Conservation (phyloP, 2,797 vertebrate species). For the Octomys mimax region DNA sequence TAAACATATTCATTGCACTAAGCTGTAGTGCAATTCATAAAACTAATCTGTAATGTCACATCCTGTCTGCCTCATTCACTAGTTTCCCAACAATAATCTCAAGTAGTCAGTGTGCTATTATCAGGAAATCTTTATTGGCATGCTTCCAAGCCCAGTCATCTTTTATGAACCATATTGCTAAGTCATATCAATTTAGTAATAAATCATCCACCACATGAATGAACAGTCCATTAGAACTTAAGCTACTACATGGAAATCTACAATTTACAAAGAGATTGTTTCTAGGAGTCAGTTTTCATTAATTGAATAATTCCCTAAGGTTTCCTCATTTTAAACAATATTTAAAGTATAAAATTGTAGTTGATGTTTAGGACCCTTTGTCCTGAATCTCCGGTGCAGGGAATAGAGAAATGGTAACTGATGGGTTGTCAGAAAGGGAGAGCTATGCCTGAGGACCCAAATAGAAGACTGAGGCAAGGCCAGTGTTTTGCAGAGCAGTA, state of each 20-base stretch:
- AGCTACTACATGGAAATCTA: neutral
- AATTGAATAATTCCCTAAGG: neutral
- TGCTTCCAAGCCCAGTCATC: constrained; percentile 48
- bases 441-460: neutral
- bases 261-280: neutral
- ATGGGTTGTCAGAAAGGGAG: neutral
- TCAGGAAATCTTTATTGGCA: constrained; percentile 64
- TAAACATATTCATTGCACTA: neutral
- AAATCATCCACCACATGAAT: constrained; percentile 24
- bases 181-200: constrained; percentile 33
- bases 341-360: neutral
- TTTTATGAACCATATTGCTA: constrained; percentile 60
- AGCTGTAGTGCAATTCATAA: constrained; percentile 62
- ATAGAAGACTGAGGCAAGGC: neutral
- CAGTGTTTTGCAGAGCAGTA: neutral
- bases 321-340: neutral
- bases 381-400: neutral
- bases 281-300: neutral
- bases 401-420: neutral
- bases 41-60: constrained; percentile 62
- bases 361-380: neutral
- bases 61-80: constrained; percentile 59
- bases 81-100: constrained; percentile 46
- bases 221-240: neutral
- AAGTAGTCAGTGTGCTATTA: neutral